Evolutionary conservation across 92 coral and sea anemone genomes (phyloP), one percentile per base, ranked within the genome.

Genomic region (Meandrina meandrites): DNA sequence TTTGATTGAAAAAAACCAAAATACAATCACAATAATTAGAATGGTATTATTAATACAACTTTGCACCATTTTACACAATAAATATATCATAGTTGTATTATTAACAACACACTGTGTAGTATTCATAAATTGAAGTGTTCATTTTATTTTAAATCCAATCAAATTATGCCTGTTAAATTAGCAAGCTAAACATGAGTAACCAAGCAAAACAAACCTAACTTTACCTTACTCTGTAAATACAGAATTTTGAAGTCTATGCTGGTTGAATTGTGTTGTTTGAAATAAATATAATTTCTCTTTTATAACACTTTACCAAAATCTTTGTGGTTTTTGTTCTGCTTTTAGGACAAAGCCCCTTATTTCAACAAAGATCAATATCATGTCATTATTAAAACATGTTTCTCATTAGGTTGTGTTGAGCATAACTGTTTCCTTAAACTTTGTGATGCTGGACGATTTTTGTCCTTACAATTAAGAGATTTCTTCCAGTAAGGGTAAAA

Each of bases 281-380:
- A 48, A 4, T 8, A 45, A 9, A 48, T 48, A 54, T 54, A 54
- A 54, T 27, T 27, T 66, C 14, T 3, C 32, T 66, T 5, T 66
- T 0, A 10, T 28, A 9, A 30, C 8, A 66, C 34, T 66, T 66
- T 27, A 27, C 8, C 71, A 13, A 0, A 13, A 27, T 27, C 9
- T 27, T 1, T 58, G 24, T 18, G 27, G 27, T 24, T 60, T 60
- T 60, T 60, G 30, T n/a, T 66, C 14, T 60, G 67, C 1, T 60
- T 62, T 11, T 62, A 62, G 22, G 69, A 30, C 71, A 66, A 66
- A 66, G 35, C 32, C 22, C 22, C 47, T 78, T 5, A 34, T 68
- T 81, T 27, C 51, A 68, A 81, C 85, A 66, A 51, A 45, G 53
- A 48, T n/a, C 28, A 45, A 35, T 58, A 35, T 80, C 70, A 57